Base-by-base conservation (phyloP, 2,113 vertebrate genomes). In the Arenaria interpres region DNA sequence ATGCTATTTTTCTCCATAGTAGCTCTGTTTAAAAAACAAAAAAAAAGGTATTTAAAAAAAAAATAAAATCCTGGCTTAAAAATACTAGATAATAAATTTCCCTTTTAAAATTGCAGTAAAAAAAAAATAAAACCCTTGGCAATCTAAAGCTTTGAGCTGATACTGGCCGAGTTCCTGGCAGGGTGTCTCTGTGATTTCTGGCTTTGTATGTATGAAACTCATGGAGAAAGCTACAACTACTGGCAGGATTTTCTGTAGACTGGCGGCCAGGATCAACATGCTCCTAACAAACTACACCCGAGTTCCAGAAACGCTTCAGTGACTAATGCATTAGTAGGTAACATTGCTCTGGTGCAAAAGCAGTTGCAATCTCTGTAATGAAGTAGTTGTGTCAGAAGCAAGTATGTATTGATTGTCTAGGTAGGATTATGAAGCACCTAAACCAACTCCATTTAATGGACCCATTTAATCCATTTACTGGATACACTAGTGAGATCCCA, bases 391-490 rank as follows among this genome's bases (percentile, higher is more conserved):
- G 43, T 80, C 80, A 87, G 84, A 50, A 77, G 32, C 59, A 67
- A 71, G 50, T 21, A 28, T 54, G 51, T 77, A 79, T 73, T 77
- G 85, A 85, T 83, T 86, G 50, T 48, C 59, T 77, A 10, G 67
- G 57, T 39, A 32, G 48, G 82, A 81, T 95, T 95, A 51, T 51
- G 76, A 74, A 75, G 54, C 76, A 66, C 12, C 80, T 77, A 69
- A 92, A 7, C 39, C 57, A 77, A 1, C 50, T 81, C 69, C 14
- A 12, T 68, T 86, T 92, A 68, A 73, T 59, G 74, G 51, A 75
- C 78, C 33, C 27, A 9, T 84, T 93, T 93, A 88, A 94, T 96
- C 77, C 54, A 28, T 93, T 91, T 81, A 43, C 7, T 71, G 77
- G 54, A 10, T 71, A 12, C 41, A 75, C 46, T 16, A 37, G 60